Conservation (phyloP, 2,888 invertebrate species). For the Junonia oenone region DNA sequence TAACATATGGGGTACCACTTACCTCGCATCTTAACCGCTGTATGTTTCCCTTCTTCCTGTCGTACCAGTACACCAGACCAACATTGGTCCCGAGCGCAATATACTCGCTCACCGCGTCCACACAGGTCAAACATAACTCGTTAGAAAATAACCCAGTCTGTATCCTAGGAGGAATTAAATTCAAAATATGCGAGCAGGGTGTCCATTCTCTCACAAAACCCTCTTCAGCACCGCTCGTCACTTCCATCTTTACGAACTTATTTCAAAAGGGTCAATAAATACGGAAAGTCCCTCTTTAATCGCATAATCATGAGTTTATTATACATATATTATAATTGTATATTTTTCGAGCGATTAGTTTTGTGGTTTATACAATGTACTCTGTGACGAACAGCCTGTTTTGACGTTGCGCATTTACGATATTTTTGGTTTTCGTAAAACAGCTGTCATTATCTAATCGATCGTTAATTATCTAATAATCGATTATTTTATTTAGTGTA, state of each 20-base stretch:
- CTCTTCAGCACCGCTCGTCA: conserved; percentile 64
- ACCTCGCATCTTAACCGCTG: conserved; percentile 91
- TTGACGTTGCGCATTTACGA: neutral
- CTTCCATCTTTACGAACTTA: conserved; percentile 51
- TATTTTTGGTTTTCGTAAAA: neutral
- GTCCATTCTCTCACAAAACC: conserved; percentile 88
- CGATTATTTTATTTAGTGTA: too few species aligned
- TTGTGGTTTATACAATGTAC: neutral
- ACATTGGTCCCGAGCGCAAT: conserved; percentile 92
- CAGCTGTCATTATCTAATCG: neutral
- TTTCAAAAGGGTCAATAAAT: neutral
- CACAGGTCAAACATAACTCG: conserved; percentile 87
- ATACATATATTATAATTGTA: neutral
- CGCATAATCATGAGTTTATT: conserved; percentile 12
- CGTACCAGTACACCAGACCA: conserved; percentile 93
- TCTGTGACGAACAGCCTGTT: neutral
- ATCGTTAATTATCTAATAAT: too few species aligned
- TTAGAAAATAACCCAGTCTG: conserved; percentile 87
- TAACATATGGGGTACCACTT: conserved; percentile 40
- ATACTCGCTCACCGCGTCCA: conserved; percentile 90
- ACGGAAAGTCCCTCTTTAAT: neutral
- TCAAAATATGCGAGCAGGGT: conserved; percentile 86
- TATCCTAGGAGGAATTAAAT: conserved; percentile 86
- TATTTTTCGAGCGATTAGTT: neutral
- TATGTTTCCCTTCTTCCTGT: conserved; percentile 86